A percentile compares a stretch with the other conserved stretches of the same genome.
Conservation (phyloP, 2,888 invertebrate genomes). For the Dione vanillae region DNA sequence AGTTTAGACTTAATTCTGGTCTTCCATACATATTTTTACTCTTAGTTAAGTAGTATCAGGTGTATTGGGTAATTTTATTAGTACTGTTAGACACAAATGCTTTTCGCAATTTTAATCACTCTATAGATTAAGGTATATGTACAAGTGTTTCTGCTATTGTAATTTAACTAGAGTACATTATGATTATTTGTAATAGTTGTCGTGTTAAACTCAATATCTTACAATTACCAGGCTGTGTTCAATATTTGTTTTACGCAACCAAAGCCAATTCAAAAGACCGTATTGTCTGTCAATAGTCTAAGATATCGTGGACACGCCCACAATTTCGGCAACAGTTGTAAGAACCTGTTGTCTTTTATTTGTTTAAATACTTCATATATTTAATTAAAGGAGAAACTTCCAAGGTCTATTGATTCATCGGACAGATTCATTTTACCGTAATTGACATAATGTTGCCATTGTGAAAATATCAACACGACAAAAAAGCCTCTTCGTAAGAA, state of each 20-base stretch:
- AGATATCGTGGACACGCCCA: conserved; percentile 35
- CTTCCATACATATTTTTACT: too few species aligned
- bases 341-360: conserved; percentile 35
- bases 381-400: conserved; percentile 32
- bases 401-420: conserved; percentile 6
- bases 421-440: conserved; percentile 1
- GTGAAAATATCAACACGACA: conserved; percentile 2
- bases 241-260: conserved; percentile 69
- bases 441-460: conserved; percentile 17
- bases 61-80: neutral
- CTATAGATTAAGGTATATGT: neutral
- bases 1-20: neutral
- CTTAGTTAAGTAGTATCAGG: too few species aligned
- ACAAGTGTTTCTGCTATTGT: conserved; percentile 13
- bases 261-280: conserved; percentile 37
- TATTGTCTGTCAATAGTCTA: conserved; percentile 27
- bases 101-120: conserved; percentile 17
- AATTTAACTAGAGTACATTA: conserved; percentile 29
- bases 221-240: conserved; percentile 62
- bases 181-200: conserved; percentile 49
- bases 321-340: conserved; percentile 32
- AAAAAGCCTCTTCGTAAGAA: conserved; percentile 5
- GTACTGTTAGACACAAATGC: neutral
- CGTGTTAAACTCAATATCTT: conserved; percentile 58
- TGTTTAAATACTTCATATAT: conserved; percentile 29